phyloP scores from a whole-genome alignment of 2,797 vertebrate species.

The Gallinago solitaria region DNA sequence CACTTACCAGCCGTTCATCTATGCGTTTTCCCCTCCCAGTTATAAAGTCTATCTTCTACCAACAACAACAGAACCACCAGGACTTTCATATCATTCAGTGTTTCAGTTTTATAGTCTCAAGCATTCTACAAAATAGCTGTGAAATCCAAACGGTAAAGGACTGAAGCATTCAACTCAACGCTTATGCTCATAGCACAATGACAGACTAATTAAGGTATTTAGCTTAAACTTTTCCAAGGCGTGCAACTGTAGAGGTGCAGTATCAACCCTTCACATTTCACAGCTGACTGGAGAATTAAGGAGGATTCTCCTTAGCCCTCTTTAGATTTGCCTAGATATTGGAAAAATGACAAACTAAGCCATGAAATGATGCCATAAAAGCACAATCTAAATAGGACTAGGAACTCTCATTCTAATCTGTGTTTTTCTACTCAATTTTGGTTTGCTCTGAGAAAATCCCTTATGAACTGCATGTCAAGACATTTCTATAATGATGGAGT shows the following conservation, averaged over 20 bases:
- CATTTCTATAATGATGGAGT: not conserved
- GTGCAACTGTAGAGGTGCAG: not conserved
- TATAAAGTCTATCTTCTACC: not conserved
- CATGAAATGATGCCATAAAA: not conserved
- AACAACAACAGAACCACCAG: not conserved
- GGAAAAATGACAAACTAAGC: not conserved
- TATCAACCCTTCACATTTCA: not conserved
- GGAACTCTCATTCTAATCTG: not conserved
- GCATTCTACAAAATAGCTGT: not conserved
- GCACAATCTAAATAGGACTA: not conserved
- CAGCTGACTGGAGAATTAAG: not conserved
- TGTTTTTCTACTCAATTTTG: slow-evolving; percentile 21
- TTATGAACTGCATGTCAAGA: slow-evolving; percentile 1
- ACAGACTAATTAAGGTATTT: not conserved
- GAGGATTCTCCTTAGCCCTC: not conserved
- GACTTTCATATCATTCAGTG: not conserved
- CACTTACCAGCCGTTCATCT: not conserved
- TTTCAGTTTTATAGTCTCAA: not conserved
- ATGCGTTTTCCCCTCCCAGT: not conserved
- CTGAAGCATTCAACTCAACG: not conserved
- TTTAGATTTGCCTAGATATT: not conserved
- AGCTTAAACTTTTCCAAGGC: not conserved
- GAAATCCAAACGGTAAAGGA: not conserved
- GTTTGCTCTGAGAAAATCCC: slow-evolving; percentile 35
- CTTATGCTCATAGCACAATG: not conserved